Evolutionary conservation across 64 coral and sea anemone genomes (phyloP), one percentile per base, ranked within the genome.

Genomic region (Pocillopora verrucosa): DNA sequence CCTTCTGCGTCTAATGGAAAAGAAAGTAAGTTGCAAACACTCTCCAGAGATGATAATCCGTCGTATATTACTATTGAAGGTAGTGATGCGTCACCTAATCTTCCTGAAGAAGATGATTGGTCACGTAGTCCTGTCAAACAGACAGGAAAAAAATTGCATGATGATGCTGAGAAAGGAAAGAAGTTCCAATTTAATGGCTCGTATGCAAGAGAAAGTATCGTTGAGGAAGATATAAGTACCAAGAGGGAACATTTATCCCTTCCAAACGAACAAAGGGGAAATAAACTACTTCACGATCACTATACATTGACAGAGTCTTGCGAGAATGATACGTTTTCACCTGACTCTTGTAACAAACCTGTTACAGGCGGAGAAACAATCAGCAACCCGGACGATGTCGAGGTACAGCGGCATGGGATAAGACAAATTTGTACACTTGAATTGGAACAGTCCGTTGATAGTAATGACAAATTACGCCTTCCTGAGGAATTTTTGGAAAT

Each of bases 311-410:
- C 24, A 19, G 36, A 35, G 2, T 17, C 17, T 20, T 60, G 1
- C 10, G n/a, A 78, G 11, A 41, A 22, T 14, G 61, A 38, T 15
- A 7, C 25, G 5, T 30, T 61, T 13, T 38, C 37, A 73, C 15
- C 35, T 72, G 16, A 20, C 56, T 86, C 56, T 16, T 4, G 13
- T 36, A 56, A 4, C 5, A 62, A 73, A 72, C 36, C 1, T 5
- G 26, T 38, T 11, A 34, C 38, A 37, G 62, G 16, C 11, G 16
- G 61, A 26, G 56, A 60, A 24, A 58, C 79, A 56, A 72, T 74
- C 41, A 76, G 51, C 26, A 51, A 87, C 11, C 58, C 17, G 14
- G 82, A 85, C 16, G 37, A 73, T 73, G 41, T 87, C 67, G 65
- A 73, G 14, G 38, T 37, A 4, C 51, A 59, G 86, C 51, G 22